phyloP scores from a whole-genome alignment of 2,797 vertebrate species.

The Gymnocypris eckloni region DNA sequence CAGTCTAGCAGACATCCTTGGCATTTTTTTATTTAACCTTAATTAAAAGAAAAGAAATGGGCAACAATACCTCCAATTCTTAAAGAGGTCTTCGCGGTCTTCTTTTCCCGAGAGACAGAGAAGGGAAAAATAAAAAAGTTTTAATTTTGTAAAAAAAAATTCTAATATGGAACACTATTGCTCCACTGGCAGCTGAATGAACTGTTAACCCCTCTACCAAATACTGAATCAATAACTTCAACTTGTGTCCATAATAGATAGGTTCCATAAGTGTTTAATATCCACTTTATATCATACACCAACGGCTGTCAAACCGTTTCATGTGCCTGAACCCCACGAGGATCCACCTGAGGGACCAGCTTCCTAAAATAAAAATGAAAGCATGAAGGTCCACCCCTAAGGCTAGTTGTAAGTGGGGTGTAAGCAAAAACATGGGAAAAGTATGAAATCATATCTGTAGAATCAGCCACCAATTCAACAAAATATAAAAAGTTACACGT shows the following conservation, averaged over 20 bases:
- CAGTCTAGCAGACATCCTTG: conserved; percentile 44
- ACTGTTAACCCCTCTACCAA: not conserved
- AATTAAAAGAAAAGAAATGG: conserved; percentile 59
- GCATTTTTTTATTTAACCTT: conserved; percentile 52
- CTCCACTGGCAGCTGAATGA: not conserved
- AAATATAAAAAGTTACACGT: not conserved
- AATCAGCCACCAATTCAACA: not conserved
- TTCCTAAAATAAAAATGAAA: not conserved
- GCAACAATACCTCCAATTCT: conserved; percentile 24
- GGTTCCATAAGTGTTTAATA: not conserved
- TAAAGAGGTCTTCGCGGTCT: conserved; percentile 20
- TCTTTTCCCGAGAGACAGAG: not conserved
- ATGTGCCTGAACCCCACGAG: not conserved
- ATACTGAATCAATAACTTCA: not conserved
- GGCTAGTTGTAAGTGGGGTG: not conserved
- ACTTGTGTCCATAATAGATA: not conserved
- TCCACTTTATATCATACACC: not conserved
- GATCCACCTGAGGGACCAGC: not conserved
- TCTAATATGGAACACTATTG: not conserved
- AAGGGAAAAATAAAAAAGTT: not conserved
- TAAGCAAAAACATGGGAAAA: not conserved
- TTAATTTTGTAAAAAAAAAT: not conserved
- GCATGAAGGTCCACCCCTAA: not conserved
- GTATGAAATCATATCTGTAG: not conserved
- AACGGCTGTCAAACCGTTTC: not conserved